Percentiles rank a stretch among this genome's conserved stretches.
Evolutionary conservation across 2,888 invertebrate species (phyloP).

Genomic region (Hybos culiciformis): DNA sequence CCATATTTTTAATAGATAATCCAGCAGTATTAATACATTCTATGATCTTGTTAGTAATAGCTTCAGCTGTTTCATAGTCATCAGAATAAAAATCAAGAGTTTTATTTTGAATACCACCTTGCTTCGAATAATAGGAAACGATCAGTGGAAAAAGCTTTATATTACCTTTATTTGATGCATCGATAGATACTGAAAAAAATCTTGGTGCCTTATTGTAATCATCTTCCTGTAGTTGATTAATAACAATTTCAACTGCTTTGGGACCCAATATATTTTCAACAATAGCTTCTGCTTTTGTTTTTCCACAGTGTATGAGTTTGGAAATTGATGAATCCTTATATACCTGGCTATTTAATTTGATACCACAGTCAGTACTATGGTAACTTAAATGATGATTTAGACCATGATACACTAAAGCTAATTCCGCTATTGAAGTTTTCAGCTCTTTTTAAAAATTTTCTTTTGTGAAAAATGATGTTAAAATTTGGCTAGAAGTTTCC

Average conservation of each 20-base stretch:
- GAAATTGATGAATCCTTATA: neutral
- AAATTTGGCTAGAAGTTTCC: slow-evolving; percentile 7
- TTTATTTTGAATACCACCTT: neutral
- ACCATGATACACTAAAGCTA: neutral
- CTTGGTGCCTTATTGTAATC: neutral
- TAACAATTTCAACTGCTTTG: neutral
- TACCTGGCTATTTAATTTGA: neutral
- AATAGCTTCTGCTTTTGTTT: neutral
- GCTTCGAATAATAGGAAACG: neutral
- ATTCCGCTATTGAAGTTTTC: neutral
- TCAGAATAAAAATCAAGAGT: neutral
- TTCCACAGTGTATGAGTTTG: neutral
- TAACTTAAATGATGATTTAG: neutral
- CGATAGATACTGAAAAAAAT: neutral
- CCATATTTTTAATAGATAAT: neutral
- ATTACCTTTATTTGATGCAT: neutral
- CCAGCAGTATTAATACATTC: neutral
- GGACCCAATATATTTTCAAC: neutral
- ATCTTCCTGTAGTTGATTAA: neutral
- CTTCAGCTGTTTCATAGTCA: neutral
- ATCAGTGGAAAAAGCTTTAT: neutral
- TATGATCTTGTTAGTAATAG: neutral
- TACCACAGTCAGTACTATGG: neutral
- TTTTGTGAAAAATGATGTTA: slow-evolving; percentile 8
- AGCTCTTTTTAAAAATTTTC: slow-evolving; percentile 9